Conservation (phyloP, 2,113 vertebrate species). For the Turnix velox region DNA sequence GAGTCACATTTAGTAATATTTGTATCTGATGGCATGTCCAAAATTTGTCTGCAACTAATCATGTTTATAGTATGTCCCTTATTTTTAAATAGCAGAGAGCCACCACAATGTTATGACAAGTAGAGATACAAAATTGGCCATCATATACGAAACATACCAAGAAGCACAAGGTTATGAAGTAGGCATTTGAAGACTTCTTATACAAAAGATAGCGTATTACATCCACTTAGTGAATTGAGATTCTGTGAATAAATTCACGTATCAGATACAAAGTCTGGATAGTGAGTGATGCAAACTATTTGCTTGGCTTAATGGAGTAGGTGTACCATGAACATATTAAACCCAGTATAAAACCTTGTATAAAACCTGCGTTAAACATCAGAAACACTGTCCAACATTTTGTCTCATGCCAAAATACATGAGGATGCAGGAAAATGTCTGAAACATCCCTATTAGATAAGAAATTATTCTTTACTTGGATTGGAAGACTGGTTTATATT, state of each 20-base stretch:
- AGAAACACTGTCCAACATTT: not conserved
- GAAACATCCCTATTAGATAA: not conserved
- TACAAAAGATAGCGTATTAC: not conserved
- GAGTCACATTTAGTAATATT: not conserved
- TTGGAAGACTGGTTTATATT: not conserved
- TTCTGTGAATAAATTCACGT: not conserved
- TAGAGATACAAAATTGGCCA: not conserved
- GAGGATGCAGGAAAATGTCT: not conserved
- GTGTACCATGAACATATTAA: not conserved
- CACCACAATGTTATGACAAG: not conserved
- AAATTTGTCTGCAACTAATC: not conserved
- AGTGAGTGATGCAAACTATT: not conserved
- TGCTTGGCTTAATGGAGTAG: not conserved
- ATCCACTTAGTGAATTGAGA: not conserved
- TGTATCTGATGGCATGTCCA: not conserved
- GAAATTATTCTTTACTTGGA: not conserved
- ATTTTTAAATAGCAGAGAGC: not conserved
- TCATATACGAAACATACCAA: not conserved
- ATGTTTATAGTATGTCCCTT: not conserved
- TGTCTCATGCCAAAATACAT: not conserved
- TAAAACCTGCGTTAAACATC: not conserved
- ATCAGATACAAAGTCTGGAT: not conserved
- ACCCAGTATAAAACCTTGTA: too few relatives aligned
- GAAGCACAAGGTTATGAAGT: not conserved
- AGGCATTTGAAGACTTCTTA: not conserved